phyloP scores from a whole-genome alignment of 2,888 invertebrate genomes.

The Diaphora mendica region DNA sequence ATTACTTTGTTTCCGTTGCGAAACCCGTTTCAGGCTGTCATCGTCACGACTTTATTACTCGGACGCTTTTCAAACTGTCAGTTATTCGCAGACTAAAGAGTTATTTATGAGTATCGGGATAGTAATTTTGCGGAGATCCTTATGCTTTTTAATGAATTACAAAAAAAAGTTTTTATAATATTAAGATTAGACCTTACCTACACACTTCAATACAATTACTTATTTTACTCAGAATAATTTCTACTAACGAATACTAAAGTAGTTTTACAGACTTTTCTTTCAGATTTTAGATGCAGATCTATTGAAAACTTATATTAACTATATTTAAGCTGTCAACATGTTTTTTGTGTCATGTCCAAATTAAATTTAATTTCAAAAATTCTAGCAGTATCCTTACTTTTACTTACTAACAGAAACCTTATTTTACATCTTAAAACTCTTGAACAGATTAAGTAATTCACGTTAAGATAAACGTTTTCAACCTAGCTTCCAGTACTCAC shows the following conservation, averaged over 20 bases:
- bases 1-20: slow-evolving; percentile 45
- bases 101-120: slow-evolving; percentile 5
- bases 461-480: not conserved
- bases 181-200: too few relatives aligned
- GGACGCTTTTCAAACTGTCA: slow-evolving; percentile 41
- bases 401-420: not conserved
- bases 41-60: slow-evolving; percentile 40
- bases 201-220: too few relatives aligned
- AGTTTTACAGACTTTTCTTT: too few relatives aligned
- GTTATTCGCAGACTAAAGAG: slow-evolving; percentile 13
- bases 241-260: too few relatives aligned
- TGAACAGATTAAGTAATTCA: not conserved
- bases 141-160: not conserved
- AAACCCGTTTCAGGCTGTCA: slow-evolving; percentile 51
- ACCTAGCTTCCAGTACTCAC: not conserved
- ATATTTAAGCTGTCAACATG: too few relatives aligned
- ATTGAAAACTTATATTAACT: too few relatives aligned
- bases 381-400: not conserved
- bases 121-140: not conserved
- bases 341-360: not conserved
- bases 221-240: too few relatives aligned
- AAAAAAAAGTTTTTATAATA: not conserved
- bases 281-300: too few relatives aligned
- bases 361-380: not conserved
- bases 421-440: not conserved